Percentiles rank a stretch among this genome's conserved stretches.
Conservation (phyloP, 1,140 invertebrate genomes). For the Scylla paramamosain region DNA sequence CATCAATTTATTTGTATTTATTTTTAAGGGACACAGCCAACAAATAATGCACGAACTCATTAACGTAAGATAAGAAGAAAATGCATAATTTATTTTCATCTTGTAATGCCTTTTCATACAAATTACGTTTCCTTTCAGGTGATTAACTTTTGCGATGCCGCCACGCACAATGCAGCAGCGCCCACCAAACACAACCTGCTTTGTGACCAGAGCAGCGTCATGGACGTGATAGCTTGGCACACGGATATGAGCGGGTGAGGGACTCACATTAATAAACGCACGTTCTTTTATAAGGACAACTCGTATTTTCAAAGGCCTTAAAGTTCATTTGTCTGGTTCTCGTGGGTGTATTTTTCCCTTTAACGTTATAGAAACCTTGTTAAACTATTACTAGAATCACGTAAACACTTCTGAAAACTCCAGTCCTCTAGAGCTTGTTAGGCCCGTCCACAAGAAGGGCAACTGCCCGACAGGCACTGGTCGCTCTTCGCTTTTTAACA, state of each 20-base stretch:
- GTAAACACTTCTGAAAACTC: too few relatives aligned
- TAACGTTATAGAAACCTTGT: neutral
- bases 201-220: conserved; percentile 83
- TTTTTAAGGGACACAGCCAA: neutral
- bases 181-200: conserved; percentile 86
- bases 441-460: too few relatives aligned
- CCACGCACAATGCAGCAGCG: conserved; percentile 83
- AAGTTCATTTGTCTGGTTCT: neutral
- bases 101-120: neutral
- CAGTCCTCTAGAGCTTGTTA: too few relatives aligned
- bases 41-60: neutral
- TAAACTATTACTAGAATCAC: too few relatives aligned
- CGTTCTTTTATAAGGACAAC: neutral
- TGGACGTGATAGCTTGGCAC: conserved; percentile 84
- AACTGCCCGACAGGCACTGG: too few relatives aligned
- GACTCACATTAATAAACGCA: neutral
- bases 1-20: neutral
- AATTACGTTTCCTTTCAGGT: conserved; percentile 79
- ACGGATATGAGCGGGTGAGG: conserved; percentile 81
- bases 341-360: neutral
- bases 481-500: too few relatives aligned
- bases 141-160: conserved; percentile 84
- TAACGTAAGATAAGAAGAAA: neutral
- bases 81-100: neutral
- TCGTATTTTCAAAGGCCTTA: neutral